phyloP scores from a whole-genome alignment of 1,140 invertebrate genomes.

The Riptortus pedestris region DNA sequence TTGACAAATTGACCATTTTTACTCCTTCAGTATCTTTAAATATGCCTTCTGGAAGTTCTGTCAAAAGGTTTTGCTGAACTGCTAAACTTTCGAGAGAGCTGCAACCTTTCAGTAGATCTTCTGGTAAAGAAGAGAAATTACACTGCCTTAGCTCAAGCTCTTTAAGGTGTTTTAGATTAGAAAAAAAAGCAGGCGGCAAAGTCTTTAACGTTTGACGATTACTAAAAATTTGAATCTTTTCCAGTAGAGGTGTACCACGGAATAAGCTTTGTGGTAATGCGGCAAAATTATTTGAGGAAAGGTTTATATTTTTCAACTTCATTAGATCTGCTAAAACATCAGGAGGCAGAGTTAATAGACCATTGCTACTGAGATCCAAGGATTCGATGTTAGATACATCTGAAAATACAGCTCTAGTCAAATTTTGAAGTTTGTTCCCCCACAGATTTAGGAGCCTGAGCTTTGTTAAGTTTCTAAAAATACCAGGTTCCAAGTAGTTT shows the following conservation, averaged over 20 bases:
- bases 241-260: slow-evolving; percentile 41
- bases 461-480: slow-evolving; percentile 47
- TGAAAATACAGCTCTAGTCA: slow-evolving; percentile 47
- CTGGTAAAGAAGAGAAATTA: slow-evolving; percentile 42
- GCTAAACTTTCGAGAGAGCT: slow-evolving; percentile 43
- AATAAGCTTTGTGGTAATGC: slow-evolving; percentile 48
- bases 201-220: slow-evolving; percentile 44
- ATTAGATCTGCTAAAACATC: slow-evolving; percentile 47
- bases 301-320: slow-evolving; percentile 47
- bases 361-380: slow-evolving; percentile 50
- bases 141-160: slow-evolving; percentile 42
- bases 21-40: slow-evolving; percentile 48
- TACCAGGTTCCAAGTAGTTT: slow-evolving; percentile 42
- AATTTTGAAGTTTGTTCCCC: slow-evolving; percentile 48
- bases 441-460: slow-evolving; percentile 48
- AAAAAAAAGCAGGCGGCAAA: slow-evolving; percentile 46
- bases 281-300: slow-evolving; percentile 49
- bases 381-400: slow-evolving; percentile 45
- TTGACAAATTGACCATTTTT: slow-evolving; percentile 42
- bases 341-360: slow-evolving; percentile 44
- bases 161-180: slow-evolving; percentile 43
- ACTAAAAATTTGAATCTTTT: slow-evolving; percentile 43
- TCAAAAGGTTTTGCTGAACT: slow-evolving; percentile 45
- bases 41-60: slow-evolving; percentile 41
- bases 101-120: slow-evolving; percentile 47